Base-by-base conservation (phyloP, 2,797 vertebrate genomes). In the Passerculus sandwichensis region DNA sequence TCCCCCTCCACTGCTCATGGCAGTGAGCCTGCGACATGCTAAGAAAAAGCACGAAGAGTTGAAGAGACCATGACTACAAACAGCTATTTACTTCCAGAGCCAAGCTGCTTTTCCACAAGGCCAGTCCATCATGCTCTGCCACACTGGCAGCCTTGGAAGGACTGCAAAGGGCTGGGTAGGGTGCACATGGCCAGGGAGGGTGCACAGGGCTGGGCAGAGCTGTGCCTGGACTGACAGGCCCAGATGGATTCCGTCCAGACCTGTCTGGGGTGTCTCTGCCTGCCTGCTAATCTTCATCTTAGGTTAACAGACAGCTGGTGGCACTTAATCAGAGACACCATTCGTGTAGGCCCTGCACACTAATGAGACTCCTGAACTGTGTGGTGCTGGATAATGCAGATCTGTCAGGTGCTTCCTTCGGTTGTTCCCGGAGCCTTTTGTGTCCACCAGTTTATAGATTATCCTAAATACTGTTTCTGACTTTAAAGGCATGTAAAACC, bases 391-490 rank as follows among this genome's bases (percentile, higher is more conserved):
- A 22, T 79, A 87, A 79, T 40, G 78, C 29, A 91, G 42, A 45
- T 64, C 64, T 57, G 53, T 60, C 69, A 4, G 61, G 30, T 59
- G 19, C 62, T 92, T 84, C 83, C 59, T 72, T 78, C 15, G 5
- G 32, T 29, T 79, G 74, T 32, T 93, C 67, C 23, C 7, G 5
- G 57, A 85, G n/a, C 40, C 36, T 87, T 87, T 79, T 53, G 40
- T 64, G 71, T 57, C 60, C 19, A 13, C 13, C 54, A 53, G 64
- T 83, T 93, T 91, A 90, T 13, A 62, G 75, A 92, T 85, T 67
- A 71, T 53, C 78, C 74, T 74, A 82, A 92, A 89, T 88, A 92
- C 77, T 80, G 50, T 67, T 94, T 88, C 82, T 89, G 92, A 89
- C 79, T 89, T 92, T 42, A 80, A 80, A 85, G 45, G 22, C 53